Evolutionary conservation across 1,140 invertebrate species (phyloP).

Genomic region (Drosophila pseudoananassae): DNA sequence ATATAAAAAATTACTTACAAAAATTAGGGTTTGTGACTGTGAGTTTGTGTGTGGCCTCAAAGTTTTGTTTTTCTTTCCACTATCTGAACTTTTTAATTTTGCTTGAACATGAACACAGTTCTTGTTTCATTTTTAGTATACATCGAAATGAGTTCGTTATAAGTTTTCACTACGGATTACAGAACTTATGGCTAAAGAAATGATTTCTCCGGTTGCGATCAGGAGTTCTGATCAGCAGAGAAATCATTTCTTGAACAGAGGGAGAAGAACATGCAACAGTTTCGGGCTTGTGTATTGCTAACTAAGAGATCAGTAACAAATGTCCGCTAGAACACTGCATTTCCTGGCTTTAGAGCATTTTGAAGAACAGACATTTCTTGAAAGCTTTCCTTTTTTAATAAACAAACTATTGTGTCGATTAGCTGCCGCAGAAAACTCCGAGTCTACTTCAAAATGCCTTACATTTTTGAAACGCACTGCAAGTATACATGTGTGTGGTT

Average conservation of each 20-base stretch:
- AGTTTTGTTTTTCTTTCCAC: constrained; percentile 4
- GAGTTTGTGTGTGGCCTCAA: constrained; percentile 15
- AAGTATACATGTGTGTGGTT: constrained; percentile 40
- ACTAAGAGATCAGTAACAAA: constrained; percentile 49
- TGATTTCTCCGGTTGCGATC: constrained; percentile 10
- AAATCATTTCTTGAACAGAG: constrained; percentile 12
- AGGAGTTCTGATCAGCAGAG: constrained; percentile 5
- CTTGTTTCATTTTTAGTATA: neutral
- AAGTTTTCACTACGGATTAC: constrained; percentile 27
- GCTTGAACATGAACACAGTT: constrained; percentile 11
- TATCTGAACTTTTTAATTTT: constrained; percentile 22
- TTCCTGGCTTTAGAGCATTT: constrained; percentile 11
- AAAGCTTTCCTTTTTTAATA: no score
- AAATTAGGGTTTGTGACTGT: constrained; percentile 3
- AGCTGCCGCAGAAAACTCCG: no score
- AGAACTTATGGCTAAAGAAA: constrained; percentile 39
- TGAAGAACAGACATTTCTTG: no score
- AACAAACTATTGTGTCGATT: no score
- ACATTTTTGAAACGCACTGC: constrained; percentile 23
- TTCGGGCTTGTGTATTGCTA: constrained; percentile 36
- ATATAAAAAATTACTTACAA: constrained; percentile 34
- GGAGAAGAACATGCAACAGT: constrained; percentile 48
- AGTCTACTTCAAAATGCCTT: neutral
- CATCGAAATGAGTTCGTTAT: constrained; percentile 16
- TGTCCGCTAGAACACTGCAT: constrained; percentile 40